Evolutionary conservation across 2,888 invertebrate genomes (phyloP), one percentile per base, ranked within the genome.

Genomic region (Eupithecia exiguata): DNA sequence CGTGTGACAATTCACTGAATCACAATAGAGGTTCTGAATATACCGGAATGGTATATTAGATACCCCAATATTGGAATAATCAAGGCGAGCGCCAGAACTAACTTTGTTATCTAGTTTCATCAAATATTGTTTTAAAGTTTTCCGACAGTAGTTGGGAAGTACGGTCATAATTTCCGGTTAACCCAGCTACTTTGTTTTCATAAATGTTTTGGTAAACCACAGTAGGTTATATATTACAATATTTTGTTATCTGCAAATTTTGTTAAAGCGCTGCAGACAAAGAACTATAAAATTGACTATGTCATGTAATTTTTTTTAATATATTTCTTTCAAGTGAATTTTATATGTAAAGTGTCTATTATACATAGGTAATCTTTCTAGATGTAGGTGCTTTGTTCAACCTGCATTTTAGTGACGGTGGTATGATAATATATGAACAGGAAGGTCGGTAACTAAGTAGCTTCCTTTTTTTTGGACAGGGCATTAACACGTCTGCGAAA

Each of bases 71-170:
- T n/a, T 62, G 62, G 43, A 70, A 36, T 36, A 65, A 65, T 65
- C 38, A 65, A 65, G 62, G 62, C 62, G 35, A 38, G 12, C 18
- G 65, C n/a, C 35, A 21, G 35, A 38, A 36, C n/a, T n/a, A 71
- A 71, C 58, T 71, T 66, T 30, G 66, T 58, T 46, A 66, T 71
- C 66, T 30, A 65, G 63, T 58, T 71, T n/a, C 53, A 66, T 71
- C 38, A 66, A 71, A 66, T 71, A 58, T 71, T 71, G 58, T 43
- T 58, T 21, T 38, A 70, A 70, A 70, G 70, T 70, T 70, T 46
- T 38, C 12, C 38, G 16, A 18, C 35, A 30, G 61, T 61, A 35
- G 49, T 53, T 53, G 35, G 62, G 35, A 62, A 38, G 65, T 65
- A 35, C 38, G 35, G 21, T 38, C 65, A 38, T 65, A 65, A 65